Base-by-base conservation (phyloP, 2,888 invertebrate genomes). In the Anorthoa munda region DNA sequence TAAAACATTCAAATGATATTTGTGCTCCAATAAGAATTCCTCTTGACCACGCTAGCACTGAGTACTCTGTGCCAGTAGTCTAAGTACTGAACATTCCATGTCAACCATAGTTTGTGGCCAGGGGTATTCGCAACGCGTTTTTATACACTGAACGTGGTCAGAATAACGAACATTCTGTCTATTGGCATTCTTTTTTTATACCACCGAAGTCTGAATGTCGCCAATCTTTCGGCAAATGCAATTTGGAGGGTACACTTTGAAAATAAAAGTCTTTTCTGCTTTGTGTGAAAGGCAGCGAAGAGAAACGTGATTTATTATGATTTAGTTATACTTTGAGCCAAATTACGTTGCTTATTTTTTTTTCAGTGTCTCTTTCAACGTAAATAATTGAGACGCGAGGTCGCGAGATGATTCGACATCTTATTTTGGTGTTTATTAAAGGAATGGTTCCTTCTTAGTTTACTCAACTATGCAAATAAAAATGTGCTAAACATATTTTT, bases 191-290 rank as follows among this genome's bases (percentile, higher is more conserved):
- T 72, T 83, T 83, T 83, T 83, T 81, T 81, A 77, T 77, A 77
- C 67, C 65, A 61, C 76, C 50, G 31, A 69, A 77, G 67, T 68
- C 78, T 78, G 82, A 82, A 81, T 81, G 82, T 82, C 78, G 70
- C 73, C 82, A 82, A 78, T 81, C 82, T 73, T 74, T 71, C 60
- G 61, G 67, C 73, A 81, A 81, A 81, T 81, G 82, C 82, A 81
- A 81, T 81, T 81, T 81, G 48, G 73, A 67, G 78, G 73, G 70
- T 18, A 81, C 67, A 67, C 73, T 77, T 71, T 68, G 78, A 71
- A 81, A 81, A 81, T 81, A 81, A 77, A 81, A 74, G 61, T 77
- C 58, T 70, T 67, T 69, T 81, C 64, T 81, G 59, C 70, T 81
- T 78, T 66, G 60, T 70, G 65, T 64, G 45, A 66, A 77, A 56